phyloP scores from a whole-genome alignment of 2,797 vertebrate genomes.

The Molossus alvarezi region DNA sequence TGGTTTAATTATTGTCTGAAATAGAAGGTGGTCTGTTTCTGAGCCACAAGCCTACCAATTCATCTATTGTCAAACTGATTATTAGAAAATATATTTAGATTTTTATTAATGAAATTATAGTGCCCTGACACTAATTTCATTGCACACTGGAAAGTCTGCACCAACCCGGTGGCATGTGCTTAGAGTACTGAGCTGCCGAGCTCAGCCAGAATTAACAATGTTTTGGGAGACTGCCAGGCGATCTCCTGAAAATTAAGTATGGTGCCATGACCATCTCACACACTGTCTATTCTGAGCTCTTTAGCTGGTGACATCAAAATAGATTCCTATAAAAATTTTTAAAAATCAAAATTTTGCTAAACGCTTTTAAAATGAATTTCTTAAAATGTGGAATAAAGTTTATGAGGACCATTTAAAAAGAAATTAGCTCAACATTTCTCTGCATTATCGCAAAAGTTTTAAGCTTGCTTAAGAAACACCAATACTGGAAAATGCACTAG shows the following conservation, averaged over 20 bases:
- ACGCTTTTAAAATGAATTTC: not conserved
- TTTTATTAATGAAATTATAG: conserved; percentile 28
- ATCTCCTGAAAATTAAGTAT: conserved; percentile 64
- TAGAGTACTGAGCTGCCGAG: not conserved
- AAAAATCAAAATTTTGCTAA: conserved; percentile 28
- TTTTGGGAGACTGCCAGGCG: not conserved
- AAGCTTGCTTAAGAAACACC: not conserved
- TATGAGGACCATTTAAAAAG: not conserved
- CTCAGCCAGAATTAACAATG: not conserved
- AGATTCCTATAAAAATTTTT: not conserved
- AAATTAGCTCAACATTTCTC: not conserved
- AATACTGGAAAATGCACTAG: not conserved
- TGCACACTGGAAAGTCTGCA: conserved; percentile 15
- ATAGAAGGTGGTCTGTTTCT: not conserved
- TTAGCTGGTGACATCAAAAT: conserved; percentile 22
- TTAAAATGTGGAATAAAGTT: not conserved
- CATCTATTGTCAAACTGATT: conserved; percentile 6
- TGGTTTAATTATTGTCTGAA: not conserved
- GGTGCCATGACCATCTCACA: not conserved
- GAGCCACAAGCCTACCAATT: not conserved
- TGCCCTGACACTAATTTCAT: not conserved
- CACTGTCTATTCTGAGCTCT: not conserved
- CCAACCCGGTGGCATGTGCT: not conserved
- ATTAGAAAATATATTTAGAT: not conserved
- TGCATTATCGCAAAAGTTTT: not conserved